Evolutionary conservation across 2,797 vertebrate species (phyloP).

Genomic region (Danio tinwini): DNA sequence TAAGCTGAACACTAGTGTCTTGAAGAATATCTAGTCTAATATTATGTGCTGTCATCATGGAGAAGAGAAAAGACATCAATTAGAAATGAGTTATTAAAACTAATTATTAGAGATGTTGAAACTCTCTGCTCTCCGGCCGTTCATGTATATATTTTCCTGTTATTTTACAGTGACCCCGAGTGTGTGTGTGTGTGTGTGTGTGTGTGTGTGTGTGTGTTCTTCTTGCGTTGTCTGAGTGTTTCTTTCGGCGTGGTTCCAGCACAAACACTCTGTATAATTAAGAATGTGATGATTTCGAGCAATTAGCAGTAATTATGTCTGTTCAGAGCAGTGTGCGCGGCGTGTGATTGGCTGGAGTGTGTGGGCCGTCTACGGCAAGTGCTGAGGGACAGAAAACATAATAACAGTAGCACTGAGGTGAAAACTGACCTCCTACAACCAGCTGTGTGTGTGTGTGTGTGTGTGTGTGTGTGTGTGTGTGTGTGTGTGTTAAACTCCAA

Average conservation of each 20-base stretch:
- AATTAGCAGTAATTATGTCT: conserved; percentile 52
- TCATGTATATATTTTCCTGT: too few relatives aligned
- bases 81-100: too few relatives aligned
- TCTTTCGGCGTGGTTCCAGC: conserved; percentile 20
- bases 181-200: too few relatives aligned
- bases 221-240: neutral
- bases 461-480: neutral
- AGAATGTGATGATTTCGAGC: conserved; percentile 47
- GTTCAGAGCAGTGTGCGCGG: conserved; percentile 13
- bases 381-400: conserved; percentile 30
- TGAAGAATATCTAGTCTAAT: too few relatives aligned
- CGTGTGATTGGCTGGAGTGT: conserved; percentile 16
- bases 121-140: too few relatives aligned
- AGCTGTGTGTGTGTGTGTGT: conserved; percentile 29
- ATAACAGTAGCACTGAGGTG: conserved; percentile 64
- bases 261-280: conserved; percentile 46
- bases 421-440: neutral
- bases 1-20: too few relatives aligned
- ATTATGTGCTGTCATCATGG: too few relatives aligned
- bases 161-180: too few relatives aligned
- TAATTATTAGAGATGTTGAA: too few relatives aligned
- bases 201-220: neutral
- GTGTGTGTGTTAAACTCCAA: too few relatives aligned
- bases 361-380: neutral
- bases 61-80: too few relatives aligned